A percentile compares a stretch with the other conserved stretches of the same genome.
These are phyloP conservation scores for Arnoldichthys spilopterus DNA, from an alignment of 2,797 vertebrate genomes.

Conservation along the genomic window DNA sequence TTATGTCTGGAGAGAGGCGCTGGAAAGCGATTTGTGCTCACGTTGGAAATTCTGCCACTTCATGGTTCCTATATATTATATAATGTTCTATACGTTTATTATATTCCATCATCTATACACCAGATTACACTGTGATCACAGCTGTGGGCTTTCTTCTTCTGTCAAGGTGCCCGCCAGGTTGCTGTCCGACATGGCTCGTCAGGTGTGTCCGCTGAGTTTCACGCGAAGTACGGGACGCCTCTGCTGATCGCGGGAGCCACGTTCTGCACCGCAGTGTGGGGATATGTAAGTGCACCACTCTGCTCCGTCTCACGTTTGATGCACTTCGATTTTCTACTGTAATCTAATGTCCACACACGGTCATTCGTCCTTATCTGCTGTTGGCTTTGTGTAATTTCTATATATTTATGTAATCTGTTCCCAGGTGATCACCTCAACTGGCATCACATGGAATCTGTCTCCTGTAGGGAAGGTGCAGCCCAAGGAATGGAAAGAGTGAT, in stretches of 20 bases:
- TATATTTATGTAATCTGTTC: neutral
- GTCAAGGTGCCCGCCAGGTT: slow-evolving; percentile 69
- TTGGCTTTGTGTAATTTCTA: neutral
- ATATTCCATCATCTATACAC: no score
- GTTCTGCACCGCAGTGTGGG: slow-evolving; percentile 75
- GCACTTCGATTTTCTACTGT: no score
- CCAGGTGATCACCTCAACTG: slow-evolving; percentile 78
- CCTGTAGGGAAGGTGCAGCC: slow-evolving; percentile 76
- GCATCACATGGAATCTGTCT: slow-evolving; percentile 78
- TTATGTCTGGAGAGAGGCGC: no score
- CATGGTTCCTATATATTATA: no score
- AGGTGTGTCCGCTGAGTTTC: slow-evolving; percentile 59
- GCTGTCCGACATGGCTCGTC: slow-evolving; percentile 69
- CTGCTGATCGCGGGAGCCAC: slow-evolving; percentile 62
- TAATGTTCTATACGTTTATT: no score
- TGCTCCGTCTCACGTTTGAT: neutral
- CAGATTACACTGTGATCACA: no score
- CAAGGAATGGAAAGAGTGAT: slow-evolving; percentile 74
- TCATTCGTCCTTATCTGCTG: no score
- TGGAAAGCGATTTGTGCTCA: no score
- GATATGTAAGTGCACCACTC: slow-evolving; percentile 69
- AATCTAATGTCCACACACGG: no score
- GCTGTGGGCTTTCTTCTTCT: neutral
- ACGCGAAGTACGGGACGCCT: slow-evolving; percentile 72
- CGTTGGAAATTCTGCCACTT: no score